Evolutionary conservation across 2,888 invertebrate species (phyloP).

Genomic region (Agrypnus murinus): DNA sequence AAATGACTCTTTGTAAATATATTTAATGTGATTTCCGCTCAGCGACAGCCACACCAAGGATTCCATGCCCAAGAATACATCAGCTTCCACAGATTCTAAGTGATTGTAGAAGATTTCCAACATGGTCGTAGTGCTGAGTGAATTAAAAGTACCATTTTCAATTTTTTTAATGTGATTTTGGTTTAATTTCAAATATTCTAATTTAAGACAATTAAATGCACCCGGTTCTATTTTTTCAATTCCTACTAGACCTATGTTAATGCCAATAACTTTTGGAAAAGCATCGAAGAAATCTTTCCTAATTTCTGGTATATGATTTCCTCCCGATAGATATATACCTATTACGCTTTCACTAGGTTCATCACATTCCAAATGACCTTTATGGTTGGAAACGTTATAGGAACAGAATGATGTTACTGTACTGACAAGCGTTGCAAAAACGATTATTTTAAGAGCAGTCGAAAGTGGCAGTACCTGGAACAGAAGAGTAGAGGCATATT

Average conservation of each 20-base stretch:
- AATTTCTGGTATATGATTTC: conserved; percentile 2
- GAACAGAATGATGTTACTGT: conserved; percentile 1
- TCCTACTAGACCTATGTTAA: background rate
- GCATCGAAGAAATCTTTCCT: conserved; percentile 5
- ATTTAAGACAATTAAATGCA: background rate
- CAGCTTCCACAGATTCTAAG: background rate
- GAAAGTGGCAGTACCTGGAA: too few species aligned
- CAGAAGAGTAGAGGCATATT: too few species aligned
- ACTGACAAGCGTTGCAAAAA: too few species aligned
- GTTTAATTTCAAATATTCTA: conserved; percentile 7
- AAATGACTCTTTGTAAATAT: conserved; percentile 15
- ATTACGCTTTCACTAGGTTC: background rate
- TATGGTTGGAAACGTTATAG: background rate
- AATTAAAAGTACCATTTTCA: conserved; percentile 20
- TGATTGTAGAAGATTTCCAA: conserved; percentile 20
- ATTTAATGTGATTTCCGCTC: conserved; percentile 17
- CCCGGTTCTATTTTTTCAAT: conserved; percentile 14
- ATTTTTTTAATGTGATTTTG: conserved; percentile 4
- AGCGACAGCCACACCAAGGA: background rate
- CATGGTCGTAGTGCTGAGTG: background rate
- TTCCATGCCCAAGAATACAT: conserved; percentile 26
- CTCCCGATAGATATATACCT: conserved; percentile 15
- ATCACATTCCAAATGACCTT: background rate
- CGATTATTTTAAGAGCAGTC: too few species aligned
- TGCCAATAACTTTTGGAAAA: background rate